Percentiles rank a stretch among this genome's conserved stretches.
These are phyloP conservation scores for Kryphioiulus occultus DNA, from an alignment of 2,888 invertebrate genomes.

Conservation along the genomic window DNA sequence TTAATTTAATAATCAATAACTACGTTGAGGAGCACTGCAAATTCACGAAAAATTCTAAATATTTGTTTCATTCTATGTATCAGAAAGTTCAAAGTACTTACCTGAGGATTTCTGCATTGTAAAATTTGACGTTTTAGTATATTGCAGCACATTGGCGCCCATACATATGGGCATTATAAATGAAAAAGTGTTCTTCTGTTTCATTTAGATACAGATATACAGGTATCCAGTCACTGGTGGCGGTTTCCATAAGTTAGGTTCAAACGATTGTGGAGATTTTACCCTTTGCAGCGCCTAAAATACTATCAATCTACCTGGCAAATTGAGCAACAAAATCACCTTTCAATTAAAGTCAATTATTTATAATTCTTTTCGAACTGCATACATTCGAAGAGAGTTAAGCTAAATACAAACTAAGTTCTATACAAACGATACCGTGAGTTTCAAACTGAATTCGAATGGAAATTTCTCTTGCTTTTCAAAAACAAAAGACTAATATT, in stretches of 20 bases:
- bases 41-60: too few relatives aligned
- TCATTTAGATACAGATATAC: too few relatives aligned
- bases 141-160: too few relatives aligned
- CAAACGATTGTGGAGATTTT: neutral
- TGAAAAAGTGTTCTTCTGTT: too few relatives aligned
- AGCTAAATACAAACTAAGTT: neutral
- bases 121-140: too few relatives aligned
- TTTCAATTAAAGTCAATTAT: neutral
- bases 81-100: too few relatives aligned
- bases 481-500: neutral
- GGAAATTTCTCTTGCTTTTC: neutral
- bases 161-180: too few relatives aligned
- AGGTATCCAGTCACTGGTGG: neutral
- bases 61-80: too few relatives aligned
- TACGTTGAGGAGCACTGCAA: too few relatives aligned
- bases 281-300: neutral
- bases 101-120: too few relatives aligned
- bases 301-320: neutral
- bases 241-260: neutral
- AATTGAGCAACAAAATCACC: neutral
- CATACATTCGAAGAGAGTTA: neutral
- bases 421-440: constrained; percentile 11
- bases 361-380: constrained; percentile 26
- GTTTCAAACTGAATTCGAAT: neutral
- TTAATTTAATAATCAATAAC: too few relatives aligned